A percentile compares a stretch with the other conserved stretches of the same genome.
Evolutionary conservation across 2,888 invertebrate genomes (phyloP).

Genomic region (Dasypogon diadema): DNA sequence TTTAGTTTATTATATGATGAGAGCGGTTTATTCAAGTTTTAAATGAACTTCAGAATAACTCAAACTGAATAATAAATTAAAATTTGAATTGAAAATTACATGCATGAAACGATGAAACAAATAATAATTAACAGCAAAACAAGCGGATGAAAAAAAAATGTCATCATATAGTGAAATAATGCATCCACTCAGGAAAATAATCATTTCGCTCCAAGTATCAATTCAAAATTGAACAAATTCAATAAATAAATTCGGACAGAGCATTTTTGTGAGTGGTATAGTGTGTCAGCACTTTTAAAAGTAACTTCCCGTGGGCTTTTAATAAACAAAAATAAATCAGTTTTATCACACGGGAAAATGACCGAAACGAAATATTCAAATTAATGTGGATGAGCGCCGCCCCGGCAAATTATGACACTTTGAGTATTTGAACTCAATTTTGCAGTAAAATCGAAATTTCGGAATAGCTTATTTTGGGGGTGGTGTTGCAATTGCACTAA

Average conservation of each 20-base stretch:
- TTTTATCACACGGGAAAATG: conserved; percentile 17
- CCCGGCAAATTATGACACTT: not conserved
- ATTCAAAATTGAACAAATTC: not conserved
- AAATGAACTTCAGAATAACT: too few species aligned
- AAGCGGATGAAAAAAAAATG: too few species aligned
- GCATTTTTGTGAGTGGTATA: not conserved
- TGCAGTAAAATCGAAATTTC: conserved; percentile 20
- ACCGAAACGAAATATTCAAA: conserved; percentile 31
- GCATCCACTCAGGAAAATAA: too few species aligned
- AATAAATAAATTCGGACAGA: not conserved
- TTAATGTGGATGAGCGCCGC: conserved; percentile 11
- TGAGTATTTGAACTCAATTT: conserved; percentile 28
- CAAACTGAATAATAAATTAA: too few species aligned
- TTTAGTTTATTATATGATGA: too few species aligned
- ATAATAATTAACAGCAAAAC: too few species aligned
- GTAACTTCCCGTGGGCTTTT: conserved; percentile 1
- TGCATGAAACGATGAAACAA: too few species aligned
- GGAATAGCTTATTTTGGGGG: not conserved
- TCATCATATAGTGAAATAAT: too few species aligned
- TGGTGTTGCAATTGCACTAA: not conserved
- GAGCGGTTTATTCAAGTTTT: too few species aligned
- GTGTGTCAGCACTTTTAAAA: not conserved
- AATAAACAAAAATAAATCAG: conserved; percentile 39
- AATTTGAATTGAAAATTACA: too few species aligned
- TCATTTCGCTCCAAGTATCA: not conserved